These are phyloP conservation scores for Apodemia duryi DNA, from an alignment of 2,888 invertebrate genomes.

Conservation along the genomic window DNA sequence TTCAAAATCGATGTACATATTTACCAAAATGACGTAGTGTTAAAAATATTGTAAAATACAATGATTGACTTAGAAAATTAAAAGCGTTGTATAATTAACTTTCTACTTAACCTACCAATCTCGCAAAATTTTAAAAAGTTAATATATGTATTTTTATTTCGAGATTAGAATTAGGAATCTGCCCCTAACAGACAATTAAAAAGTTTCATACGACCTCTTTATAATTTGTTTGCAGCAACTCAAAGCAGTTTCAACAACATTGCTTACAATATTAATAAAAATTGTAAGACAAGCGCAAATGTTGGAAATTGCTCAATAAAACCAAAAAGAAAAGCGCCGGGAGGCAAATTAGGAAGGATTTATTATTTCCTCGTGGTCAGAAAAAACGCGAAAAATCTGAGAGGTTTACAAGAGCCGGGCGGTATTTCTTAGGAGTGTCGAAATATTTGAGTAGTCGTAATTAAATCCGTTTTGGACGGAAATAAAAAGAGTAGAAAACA, in stretches of 20 bases:
- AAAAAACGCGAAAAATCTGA: slow-evolving; percentile 48
- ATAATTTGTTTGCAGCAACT: slow-evolving; percentile 19
- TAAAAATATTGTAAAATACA: too few relatives aligned
- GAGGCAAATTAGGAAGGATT: slow-evolving; percentile 72
- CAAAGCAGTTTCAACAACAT: slow-evolving; percentile 13
- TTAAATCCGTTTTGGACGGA: slow-evolving; percentile 23
- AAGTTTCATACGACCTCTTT: slow-evolving; percentile 7
- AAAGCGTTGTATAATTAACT: too few relatives aligned
- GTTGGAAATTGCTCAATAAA: slow-evolving; percentile 44
- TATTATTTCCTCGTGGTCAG: slow-evolving; percentile 66
- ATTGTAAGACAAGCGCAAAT: slow-evolving; percentile 33
- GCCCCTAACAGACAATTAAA: neutral
- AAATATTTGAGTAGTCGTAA: slow-evolving; percentile 22
- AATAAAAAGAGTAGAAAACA: neutral
- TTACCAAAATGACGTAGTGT: too few relatives aligned
- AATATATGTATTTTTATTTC: neutral
- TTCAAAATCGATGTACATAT: too few relatives aligned
- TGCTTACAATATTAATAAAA: slow-evolving; percentile 36
- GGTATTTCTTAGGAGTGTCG: slow-evolving; percentile 17
- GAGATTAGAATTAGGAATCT: neutral
- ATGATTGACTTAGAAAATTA: too few relatives aligned
- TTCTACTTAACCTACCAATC: too few relatives aligned
- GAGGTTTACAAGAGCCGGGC: slow-evolving; percentile 57
- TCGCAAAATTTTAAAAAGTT: too few relatives aligned
- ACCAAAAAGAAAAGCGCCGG: slow-evolving; percentile 54